Percentiles rank a stretch among this genome's conserved stretches.
These are phyloP conservation scores for Cricetomys ansorgei DNA, from an alignment of 2,113 vertebrate species.

Conservation along the genomic window DNA sequence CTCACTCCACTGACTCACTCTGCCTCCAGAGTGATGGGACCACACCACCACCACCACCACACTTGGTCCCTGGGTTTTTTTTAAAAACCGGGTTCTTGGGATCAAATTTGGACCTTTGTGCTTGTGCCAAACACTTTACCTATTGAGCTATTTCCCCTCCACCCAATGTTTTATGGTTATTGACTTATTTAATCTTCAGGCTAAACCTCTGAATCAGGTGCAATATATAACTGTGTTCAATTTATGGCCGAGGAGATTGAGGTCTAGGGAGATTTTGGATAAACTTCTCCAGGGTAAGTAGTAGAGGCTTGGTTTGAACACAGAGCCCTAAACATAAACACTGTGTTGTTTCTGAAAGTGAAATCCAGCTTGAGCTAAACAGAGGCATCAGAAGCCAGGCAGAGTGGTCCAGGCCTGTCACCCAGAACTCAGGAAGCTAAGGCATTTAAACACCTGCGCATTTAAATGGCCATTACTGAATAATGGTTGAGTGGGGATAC, in stretches of 20 bases:
- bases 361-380: not conserved
- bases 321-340: not conserved
- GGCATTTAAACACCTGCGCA: not conserved
- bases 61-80: not conserved
- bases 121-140: not conserved
- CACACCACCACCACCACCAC: not conserved
- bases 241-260: not conserved
- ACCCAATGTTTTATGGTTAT: not conserved
- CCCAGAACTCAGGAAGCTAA: not conserved
- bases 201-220: not conserved
- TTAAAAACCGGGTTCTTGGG: not conserved
- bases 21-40: not conserved
- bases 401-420: not conserved
- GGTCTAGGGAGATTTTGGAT: not conserved
- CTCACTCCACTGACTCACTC: not conserved
- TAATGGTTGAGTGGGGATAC: not conserved
- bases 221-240: fast-evolving
- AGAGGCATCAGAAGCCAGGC: not conserved
- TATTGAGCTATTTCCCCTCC: not conserved
- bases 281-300: not conserved
- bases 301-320: not conserved
- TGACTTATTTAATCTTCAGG: not conserved
- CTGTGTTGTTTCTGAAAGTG: not conserved
- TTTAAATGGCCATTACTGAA: not conserved
- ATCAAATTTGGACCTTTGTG: not conserved